phyloP scores from a whole-genome alignment of 2,888 invertebrate genomes.

The Limulus polyphemus region DNA sequence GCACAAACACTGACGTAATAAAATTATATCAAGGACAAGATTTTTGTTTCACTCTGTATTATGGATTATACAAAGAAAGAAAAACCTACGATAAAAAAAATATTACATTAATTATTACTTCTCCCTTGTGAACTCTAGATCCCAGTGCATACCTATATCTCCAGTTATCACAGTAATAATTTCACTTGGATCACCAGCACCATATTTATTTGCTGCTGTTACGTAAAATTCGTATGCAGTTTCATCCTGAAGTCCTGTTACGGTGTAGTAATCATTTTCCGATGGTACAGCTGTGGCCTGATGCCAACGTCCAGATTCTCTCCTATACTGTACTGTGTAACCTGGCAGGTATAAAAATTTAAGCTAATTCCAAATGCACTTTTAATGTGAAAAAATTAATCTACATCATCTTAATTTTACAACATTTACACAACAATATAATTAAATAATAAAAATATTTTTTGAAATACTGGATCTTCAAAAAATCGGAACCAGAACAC shows the following conservation, averaged over 20 bases:
- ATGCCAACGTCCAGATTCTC: constrained; percentile 18
- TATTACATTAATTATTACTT: too few species aligned
- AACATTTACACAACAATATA: too few species aligned
- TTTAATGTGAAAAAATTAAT: too few species aligned
- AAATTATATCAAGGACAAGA: not conserved
- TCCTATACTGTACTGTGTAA: constrained; percentile 18
- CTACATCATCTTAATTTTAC: too few species aligned
- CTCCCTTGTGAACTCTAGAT: too few species aligned
- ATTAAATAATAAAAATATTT: too few species aligned
- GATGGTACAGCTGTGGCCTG: constrained; percentile 15
- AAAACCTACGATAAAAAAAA: too few species aligned
- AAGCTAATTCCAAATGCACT: too few species aligned
- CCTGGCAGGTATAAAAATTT: constrained; percentile 6
- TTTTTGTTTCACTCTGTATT: not conserved
- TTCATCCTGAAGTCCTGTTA: constrained; percentile 24
- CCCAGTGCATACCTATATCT: constrained; percentile 10
- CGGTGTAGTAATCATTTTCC: constrained; percentile 21
- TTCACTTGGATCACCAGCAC: constrained; percentile 26
- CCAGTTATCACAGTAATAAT: constrained; percentile 20
- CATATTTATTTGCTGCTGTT: constrained; percentile 26
- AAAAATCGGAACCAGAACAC: too few species aligned
- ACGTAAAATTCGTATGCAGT: constrained; percentile 26
- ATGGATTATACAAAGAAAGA: too few species aligned
- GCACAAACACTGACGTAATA: not conserved
- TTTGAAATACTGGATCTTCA: too few species aligned